Percentiles rank a stretch among this genome's conserved stretches.
phyloP scores from a whole-genome alignment of 1,140 invertebrate species.

The Cherax destructor region DNA sequence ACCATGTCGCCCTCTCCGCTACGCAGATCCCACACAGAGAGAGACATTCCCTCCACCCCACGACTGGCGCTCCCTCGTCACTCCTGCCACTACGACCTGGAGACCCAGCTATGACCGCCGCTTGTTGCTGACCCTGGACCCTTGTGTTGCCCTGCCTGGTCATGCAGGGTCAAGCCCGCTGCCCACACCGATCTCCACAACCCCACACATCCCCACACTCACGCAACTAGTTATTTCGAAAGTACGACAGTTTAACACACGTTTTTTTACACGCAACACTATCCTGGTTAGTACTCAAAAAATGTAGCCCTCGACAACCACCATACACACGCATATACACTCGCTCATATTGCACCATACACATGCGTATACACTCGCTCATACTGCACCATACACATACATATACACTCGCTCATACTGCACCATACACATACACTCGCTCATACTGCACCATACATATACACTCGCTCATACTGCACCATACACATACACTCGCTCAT shows the following conservation, averaged over 20 bases:
- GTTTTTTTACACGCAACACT: neutral
- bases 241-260: neutral
- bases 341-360: neutral
- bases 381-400: neutral
- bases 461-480: neutral
- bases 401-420: too few species aligned
- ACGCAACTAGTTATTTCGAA: neutral
- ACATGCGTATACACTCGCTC: neutral
- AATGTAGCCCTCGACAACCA: too few species aligned
- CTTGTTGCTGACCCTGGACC: neutral
- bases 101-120: slow-evolving; percentile 67
- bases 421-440: too few species aligned
- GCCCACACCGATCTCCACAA: neutral
- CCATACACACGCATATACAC: neutral
- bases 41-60: slow-evolving; percentile 71
- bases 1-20: slow-evolving; percentile 61
- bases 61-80: slow-evolving; percentile 64
- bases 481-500: neutral
- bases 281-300: neutral
- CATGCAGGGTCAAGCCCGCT: neutral
- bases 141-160: neutral
- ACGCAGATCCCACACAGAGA: slow-evolving; percentile 72
- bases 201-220: neutral
- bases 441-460: neutral
- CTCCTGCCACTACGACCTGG: slow-evolving; percentile 68